Conservation (phyloP, 2,797 vertebrate species). For the Erpetoichthys calabaricus region DNA sequence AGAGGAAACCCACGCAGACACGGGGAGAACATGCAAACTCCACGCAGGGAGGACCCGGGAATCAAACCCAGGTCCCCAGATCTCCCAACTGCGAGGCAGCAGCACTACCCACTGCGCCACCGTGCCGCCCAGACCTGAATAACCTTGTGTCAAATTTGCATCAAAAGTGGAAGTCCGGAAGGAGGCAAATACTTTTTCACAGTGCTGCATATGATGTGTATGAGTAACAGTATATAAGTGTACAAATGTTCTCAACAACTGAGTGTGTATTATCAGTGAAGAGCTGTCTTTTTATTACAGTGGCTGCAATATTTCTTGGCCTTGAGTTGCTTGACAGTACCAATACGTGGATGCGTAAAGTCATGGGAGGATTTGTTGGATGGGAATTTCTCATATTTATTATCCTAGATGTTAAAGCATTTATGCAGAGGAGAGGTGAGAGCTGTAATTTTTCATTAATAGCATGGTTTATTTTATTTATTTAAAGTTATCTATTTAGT, state of each 20-base stretch:
- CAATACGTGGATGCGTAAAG: constrained; percentile 41
- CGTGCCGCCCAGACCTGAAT: no score
- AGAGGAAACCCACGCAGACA: no score
- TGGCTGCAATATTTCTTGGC: constrained; percentile 53
- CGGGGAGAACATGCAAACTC: no score
- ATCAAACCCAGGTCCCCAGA: no score
- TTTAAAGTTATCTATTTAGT: no score
- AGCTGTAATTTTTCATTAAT: background rate
- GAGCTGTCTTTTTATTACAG: constrained; percentile 26
- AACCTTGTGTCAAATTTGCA: no score
- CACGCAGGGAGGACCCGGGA: no score
- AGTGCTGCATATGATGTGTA: background rate
- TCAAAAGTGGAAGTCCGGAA: background rate
- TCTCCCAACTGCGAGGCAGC: no score
- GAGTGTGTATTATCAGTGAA: background rate
- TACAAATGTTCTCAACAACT: background rate
- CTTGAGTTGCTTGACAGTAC: constrained; percentile 32
- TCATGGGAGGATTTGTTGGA: constrained; percentile 51
- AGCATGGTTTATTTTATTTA: no score
- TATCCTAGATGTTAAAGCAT: constrained; percentile 26
- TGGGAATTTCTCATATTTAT: constrained; percentile 44
- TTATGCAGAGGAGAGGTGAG: constrained; percentile 31
- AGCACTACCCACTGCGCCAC: no score
- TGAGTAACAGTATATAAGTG: background rate
- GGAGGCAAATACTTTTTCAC: constrained; percentile 2